Conservation (phyloP, 1,140 invertebrate species). For the Camponotus floridanus region DNA sequence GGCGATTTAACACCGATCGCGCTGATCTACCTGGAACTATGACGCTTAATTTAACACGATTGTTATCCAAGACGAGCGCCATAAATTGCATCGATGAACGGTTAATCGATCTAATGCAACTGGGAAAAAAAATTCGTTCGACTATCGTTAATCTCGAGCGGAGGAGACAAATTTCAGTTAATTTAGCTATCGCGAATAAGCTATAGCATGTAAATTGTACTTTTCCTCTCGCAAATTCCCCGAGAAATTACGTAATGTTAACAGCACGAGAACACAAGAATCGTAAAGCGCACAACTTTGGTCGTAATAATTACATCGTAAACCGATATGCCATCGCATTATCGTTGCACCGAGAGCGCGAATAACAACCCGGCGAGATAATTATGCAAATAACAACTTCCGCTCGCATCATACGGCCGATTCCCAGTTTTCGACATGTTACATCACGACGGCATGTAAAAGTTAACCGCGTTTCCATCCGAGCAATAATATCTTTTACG, state of each 20-base stretch:
- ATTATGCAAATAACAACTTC: conserved; percentile 56
- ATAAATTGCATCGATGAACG: conserved; percentile 46
- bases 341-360: conserved; percentile 46
- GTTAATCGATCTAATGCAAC: conserved; percentile 28
- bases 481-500: conserved; percentile 58
- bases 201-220: too few relatives aligned
- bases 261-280: conserved; percentile 1
- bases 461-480: conserved; percentile 55
- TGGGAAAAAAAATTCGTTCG: neutral
- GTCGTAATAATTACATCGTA: conserved; percentile 45
- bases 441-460: conserved; percentile 32
- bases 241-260: conserved; percentile 14
- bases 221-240: neutral
- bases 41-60: conserved; percentile 65
- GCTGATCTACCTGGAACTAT: conserved; percentile 6
- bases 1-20: conserved; percentile 44
- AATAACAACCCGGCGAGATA: conserved; percentile 48
- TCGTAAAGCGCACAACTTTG: conserved; percentile 6
- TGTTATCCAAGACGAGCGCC: conserved; percentile 35
- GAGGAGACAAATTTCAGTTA: neutral
- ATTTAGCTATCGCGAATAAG: neutral
- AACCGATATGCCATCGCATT: conserved; percentile 47
- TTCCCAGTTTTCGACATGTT: conserved; percentile 29
- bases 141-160: neutral
- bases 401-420: conserved; percentile 17